Evolutionary conservation across 2,797 vertebrate species (phyloP), one percentile per base, ranked within the genome.

Genomic region (Moxostoma hubbsi): DNA sequence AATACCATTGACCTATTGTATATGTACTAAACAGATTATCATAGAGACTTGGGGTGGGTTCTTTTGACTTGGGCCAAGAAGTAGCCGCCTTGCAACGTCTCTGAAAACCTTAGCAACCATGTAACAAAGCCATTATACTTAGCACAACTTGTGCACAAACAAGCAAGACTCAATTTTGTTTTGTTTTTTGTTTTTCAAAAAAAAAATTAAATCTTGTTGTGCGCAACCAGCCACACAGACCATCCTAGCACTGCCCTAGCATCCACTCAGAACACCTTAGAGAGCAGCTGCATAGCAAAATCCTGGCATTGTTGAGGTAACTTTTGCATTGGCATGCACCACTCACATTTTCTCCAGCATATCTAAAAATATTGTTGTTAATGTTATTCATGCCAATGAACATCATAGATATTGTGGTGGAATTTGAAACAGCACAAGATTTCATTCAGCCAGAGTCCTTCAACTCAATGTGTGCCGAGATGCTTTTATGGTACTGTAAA

Each of bases 401-500:
- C 58, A 77, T 15, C 49, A 70, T 62, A 36, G 10, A 63, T 47
- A 47, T 43, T 47, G 49, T 87, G 82, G 88, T 88, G 86, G 57
- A 24, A 43, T 15, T 77, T 18, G 18, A 58, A 24, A 11, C 24
- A 9, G 24, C 15, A 24, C 66, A 13, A 45, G 16, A 84, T 90
- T 87, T 87, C 82, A 83, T 85, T 89, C 85, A 86, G 87, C 88
- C 91, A 89, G 91, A 92, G 89, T 88, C 90, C 88, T 46, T 45
- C 71, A 77, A 76, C 82, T 86, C 86, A 89, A 87, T 89, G 86
- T 89, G 91, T 90, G 84, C 82, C 85, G 83, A 90, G 84, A 57
- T 86, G 93, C 93, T 90, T 94, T 92, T 93, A 93, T 92, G 93
- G 93, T 86, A 89, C 88, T 90, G 92, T 93, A 92, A 93, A 94